phyloP scores from a whole-genome alignment of 2,888 invertebrate genomes.

The Celastrina argiolus region DNA sequence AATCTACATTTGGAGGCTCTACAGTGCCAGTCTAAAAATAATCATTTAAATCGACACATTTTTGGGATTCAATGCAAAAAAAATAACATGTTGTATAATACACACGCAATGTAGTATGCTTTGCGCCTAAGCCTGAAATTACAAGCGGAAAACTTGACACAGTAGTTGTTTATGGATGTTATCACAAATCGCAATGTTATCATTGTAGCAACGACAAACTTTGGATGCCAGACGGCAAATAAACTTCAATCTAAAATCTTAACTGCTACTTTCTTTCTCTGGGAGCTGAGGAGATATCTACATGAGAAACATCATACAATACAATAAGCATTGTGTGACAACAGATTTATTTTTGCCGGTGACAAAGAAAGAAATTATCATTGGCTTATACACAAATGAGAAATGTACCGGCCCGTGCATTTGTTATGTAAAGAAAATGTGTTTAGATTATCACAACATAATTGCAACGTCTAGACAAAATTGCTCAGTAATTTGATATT shows the following conservation, averaged over 20 bases:
- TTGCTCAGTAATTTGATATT: neutral
- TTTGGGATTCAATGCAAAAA: no score
- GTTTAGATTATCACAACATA: neutral
- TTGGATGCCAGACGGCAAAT: neutral
- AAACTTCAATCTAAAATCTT: slow-evolving; percentile 41
- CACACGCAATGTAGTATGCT: no score
- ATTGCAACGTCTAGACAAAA: slow-evolving; percentile 9
- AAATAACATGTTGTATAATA: neutral
- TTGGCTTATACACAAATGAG: neutral
- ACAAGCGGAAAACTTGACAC: neutral
- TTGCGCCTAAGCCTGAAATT: neutral
- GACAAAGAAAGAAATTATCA: slow-evolving; percentile 16
- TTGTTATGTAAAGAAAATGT: slow-evolving; percentile 1
- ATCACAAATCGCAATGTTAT: neutral
- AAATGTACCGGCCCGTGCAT: neutral
- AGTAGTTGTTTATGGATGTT: neutral
- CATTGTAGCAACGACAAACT: neutral
- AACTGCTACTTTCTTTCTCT: slow-evolving; percentile 45
- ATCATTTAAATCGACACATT: no score
- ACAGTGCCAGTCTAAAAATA: neutral
- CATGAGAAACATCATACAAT: slow-evolving; percentile 35
- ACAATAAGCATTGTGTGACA: slow-evolving; percentile 32
- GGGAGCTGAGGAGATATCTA: slow-evolving; percentile 44
- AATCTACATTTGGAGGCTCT: no score
- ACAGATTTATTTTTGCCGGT: slow-evolving; percentile 26